Conservation (phyloP, 2,888 invertebrate genomes). For the Acheta domesticus region DNA sequence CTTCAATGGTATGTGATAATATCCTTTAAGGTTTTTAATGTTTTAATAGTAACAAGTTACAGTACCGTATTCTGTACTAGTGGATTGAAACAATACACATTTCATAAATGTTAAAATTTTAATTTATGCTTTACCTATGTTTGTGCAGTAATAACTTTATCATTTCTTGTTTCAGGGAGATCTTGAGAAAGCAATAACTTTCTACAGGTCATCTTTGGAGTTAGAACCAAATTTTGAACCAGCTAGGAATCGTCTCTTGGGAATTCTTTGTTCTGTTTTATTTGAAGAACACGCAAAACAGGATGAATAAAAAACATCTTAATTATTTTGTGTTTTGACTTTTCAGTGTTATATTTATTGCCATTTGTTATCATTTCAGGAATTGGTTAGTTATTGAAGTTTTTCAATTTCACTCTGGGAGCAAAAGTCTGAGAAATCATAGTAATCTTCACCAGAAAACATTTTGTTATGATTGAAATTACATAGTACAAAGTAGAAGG, state of each 20-base stretch:
- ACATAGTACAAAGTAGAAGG: too few species aligned
- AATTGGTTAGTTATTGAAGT: too few species aligned
- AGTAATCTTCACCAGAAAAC: too few species aligned
- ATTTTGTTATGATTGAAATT: too few species aligned
- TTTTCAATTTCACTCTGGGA: too few species aligned
- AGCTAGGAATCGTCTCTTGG: slow-evolving; percentile 62
- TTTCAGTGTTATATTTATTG: too few species aligned
- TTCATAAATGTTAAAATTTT: not conserved
- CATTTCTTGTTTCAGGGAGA: slow-evolving; percentile 52
- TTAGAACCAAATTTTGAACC: slow-evolving; percentile 64
- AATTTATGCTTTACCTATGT: not conserved
- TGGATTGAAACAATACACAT: too few species aligned
- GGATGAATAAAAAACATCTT: not conserved
- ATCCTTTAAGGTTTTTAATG: not conserved
- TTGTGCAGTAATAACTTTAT: not conserved
- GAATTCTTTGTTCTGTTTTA: slow-evolving; percentile 61
- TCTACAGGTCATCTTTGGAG: slow-evolving; percentile 65
- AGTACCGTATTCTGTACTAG: too few species aligned
- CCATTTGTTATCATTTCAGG: too few species aligned
- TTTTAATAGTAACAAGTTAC: not conserved
- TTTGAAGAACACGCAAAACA: slow-evolving; percentile 46
- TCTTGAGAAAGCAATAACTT: slow-evolving; percentile 63
- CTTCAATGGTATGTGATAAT: slow-evolving; percentile 52
- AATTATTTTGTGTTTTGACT: not conserved
- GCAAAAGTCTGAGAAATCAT: too few species aligned